Evolutionary conservation across 2,113 vertebrate genomes (phyloP).

Genomic region (Picathartes gymnocephalus): DNA sequence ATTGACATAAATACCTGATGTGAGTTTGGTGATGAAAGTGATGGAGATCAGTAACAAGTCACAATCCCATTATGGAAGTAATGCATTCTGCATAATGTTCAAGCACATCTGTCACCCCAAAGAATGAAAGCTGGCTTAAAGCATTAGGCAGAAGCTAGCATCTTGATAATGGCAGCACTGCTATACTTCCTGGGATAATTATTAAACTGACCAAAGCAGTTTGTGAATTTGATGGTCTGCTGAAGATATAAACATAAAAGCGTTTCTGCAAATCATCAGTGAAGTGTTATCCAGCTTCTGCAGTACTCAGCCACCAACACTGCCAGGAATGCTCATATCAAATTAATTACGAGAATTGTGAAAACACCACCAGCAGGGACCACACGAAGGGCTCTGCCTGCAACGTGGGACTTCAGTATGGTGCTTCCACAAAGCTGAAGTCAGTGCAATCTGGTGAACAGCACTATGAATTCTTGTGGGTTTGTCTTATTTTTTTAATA

Average conservation of each 20-base stretch:
- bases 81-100: background rate
- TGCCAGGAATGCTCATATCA: conserved; percentile 15
- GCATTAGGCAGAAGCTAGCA: background rate
- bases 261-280: conserved; percentile 48
- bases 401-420: rapidly evolving
- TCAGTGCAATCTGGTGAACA: background rate
- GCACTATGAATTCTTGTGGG: background rate
- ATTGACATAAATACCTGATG: background rate
- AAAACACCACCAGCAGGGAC: background rate
- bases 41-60: background rate
- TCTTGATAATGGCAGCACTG: background rate
- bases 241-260: conserved; percentile 35
- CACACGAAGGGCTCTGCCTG: background rate
- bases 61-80: background rate
- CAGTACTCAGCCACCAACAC: background rate
- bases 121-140: background rate
- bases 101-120: background rate
- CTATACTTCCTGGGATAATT: background rate
- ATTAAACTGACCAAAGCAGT: background rate
- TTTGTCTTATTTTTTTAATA: background rate
- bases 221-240: conserved; percentile 70
- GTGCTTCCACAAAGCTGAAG: background rate
- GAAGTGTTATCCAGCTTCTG: background rate
- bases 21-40: background rate
- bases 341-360: background rate